These are phyloP conservation scores for Rallus crepitans DNA, from an alignment of 2,797 vertebrate genomes.

Conservation along the genomic window DNA sequence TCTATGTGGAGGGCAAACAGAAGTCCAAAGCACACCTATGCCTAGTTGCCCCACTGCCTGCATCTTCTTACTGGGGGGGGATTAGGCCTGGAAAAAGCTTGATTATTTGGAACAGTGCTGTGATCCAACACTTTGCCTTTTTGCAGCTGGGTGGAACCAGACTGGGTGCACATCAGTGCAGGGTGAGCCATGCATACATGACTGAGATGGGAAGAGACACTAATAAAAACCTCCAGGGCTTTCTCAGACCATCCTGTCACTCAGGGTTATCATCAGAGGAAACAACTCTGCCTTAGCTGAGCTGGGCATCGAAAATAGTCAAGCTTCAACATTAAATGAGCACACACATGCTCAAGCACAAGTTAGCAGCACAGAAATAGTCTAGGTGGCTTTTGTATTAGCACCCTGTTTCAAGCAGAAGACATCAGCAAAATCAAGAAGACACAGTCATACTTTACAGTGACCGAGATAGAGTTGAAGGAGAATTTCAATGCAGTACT, in stretches of 20 bases:
- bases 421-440: not conserved
- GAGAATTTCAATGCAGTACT: not conserved
- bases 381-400: not conserved
- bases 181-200: not conserved
- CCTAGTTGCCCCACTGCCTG: not conserved
- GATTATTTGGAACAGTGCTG: not conserved
- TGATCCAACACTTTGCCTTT: not conserved
- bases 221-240: not conserved
- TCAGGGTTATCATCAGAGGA: slow-evolving; percentile 5
- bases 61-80: not conserved
- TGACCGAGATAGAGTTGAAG: not conserved
- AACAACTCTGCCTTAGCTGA: not conserved
- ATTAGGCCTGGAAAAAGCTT: not conserved
- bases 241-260: slow-evolving; percentile 56
- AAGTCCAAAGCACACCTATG: not conserved
- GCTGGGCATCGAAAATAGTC: not conserved
- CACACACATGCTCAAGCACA: not conserved
- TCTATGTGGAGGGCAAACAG: not conserved
- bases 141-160: not conserved
- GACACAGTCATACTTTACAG: not conserved
- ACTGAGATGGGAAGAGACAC: slow-evolving; percentile 30
- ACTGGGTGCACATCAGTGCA: not conserved
- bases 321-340: not conserved
- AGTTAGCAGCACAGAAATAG: not conserved
- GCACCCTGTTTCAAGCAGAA: not conserved